Evolutionary conservation across 2,113 vertebrate species (phyloP).

Genomic region (Nipponia nippon): DNA sequence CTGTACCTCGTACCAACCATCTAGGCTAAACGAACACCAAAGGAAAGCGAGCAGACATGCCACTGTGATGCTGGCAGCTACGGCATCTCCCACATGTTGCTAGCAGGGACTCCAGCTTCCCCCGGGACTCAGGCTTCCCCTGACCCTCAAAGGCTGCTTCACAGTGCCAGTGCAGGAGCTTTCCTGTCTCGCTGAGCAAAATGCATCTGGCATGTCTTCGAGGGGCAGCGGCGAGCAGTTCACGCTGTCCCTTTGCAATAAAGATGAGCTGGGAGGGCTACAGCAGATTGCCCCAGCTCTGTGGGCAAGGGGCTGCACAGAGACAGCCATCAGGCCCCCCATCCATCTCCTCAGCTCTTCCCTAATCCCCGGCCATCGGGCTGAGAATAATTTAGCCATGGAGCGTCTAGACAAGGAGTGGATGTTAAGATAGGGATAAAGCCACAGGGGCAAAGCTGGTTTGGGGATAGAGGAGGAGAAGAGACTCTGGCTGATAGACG

Average conservation of each 20-base stretch:
- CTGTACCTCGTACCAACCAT: rapidly evolving
- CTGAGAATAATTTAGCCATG: not conserved
- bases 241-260: not conserved
- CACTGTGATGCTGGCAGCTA: not conserved
- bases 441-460: not conserved
- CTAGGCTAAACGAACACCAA: not conserved
- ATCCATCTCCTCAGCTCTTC: not conserved
- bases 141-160: not conserved
- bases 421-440: not conserved
- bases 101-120: not conserved
- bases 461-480: not conserved
- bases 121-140: not conserved
- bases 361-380: not conserved
- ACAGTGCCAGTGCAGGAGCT: not conserved
- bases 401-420: not conserved
- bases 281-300: not conserved
- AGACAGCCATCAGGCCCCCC: not conserved
- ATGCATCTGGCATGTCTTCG: rapidly evolving
- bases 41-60: not conserved
- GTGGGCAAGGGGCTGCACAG: not conserved
- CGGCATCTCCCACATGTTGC: not conserved
- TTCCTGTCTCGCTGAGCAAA: not conserved
- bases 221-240: not conserved
- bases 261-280: rapidly evolving
- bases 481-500: not conserved